Conservation (phyloP, 2,888 invertebrate genomes). For the Ophonus ardosiacus region DNA sequence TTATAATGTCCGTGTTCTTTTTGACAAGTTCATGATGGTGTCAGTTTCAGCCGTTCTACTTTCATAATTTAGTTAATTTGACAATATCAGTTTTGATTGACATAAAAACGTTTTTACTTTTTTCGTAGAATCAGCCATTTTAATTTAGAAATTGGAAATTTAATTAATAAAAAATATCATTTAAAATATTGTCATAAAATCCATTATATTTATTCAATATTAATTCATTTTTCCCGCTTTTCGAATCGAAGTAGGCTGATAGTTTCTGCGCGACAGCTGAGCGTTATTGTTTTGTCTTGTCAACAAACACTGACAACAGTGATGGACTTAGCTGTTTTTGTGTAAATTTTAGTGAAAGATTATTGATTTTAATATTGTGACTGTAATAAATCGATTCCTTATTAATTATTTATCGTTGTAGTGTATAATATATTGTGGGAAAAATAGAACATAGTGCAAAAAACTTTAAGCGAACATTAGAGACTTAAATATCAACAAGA, state of each 20-base stretch:
- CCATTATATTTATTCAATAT: not conserved
- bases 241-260: not conserved
- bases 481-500: not conserved
- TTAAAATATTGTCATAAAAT: not conserved
- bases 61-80: slow-evolving; percentile 18
- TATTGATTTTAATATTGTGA: not conserved
- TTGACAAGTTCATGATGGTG: not conserved
- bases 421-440: not conserved
- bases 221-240: not conserved
- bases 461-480: not conserved
- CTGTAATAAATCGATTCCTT: not conserved
- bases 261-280: not conserved
- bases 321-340: not conserved
- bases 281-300: not conserved
- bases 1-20: not conserved
- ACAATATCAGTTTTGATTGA: not conserved
- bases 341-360: not conserved
- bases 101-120: no score
- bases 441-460: not conserved
- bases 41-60: not conserved
- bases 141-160: no score
- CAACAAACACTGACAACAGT: not conserved
- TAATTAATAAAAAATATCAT: no score
- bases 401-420: not conserved
- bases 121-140: no score